These are phyloP conservation scores for Drosophila austrosaltans DNA, from an alignment of 2,888 invertebrate species.

Conservation along the genomic window DNA sequence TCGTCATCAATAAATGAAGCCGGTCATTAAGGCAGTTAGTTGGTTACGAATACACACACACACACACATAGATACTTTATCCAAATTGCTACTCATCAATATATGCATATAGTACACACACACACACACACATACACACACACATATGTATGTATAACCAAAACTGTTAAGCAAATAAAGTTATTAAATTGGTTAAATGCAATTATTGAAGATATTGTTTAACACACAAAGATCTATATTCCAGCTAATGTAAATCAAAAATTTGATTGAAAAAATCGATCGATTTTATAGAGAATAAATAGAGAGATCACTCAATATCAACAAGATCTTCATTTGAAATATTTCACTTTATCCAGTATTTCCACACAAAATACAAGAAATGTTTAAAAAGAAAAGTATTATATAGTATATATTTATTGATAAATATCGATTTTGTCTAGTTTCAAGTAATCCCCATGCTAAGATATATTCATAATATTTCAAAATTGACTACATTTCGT, in stretches of 20 bases:
- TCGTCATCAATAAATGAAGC: slow-evolving; percentile 75
- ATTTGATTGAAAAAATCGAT: background rate
- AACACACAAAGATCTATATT: background rate
- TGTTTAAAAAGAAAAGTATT: too few species aligned
- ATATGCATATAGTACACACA: background rate
- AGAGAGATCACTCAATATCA: too few species aligned
- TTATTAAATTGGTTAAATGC: slow-evolving; percentile 37
- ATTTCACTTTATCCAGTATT: too few species aligned
- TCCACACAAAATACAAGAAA: too few species aligned
- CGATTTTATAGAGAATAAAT: background rate
- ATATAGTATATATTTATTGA: too few species aligned
- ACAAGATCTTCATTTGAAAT: too few species aligned
- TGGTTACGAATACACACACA: slow-evolving; percentile 16
- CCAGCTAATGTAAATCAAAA: background rate
- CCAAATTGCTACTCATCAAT: background rate
- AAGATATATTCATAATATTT: too few species aligned
- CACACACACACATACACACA: slow-evolving; percentile 1
- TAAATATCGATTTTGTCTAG: too few species aligned
- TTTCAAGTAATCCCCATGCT: too few species aligned
- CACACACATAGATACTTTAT: background rate
- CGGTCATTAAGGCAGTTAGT: slow-evolving; percentile 62
- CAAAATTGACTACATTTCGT: too few species aligned
- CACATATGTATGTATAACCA: background rate
- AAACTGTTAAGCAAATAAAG: slow-evolving; percentile 59
- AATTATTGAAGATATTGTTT: background rate